Evolutionary conservation across 2,888 invertebrate genomes (phyloP), one percentile per base, ranked within the genome.

Genomic region (Zhuqinia jingwanae): DNA sequence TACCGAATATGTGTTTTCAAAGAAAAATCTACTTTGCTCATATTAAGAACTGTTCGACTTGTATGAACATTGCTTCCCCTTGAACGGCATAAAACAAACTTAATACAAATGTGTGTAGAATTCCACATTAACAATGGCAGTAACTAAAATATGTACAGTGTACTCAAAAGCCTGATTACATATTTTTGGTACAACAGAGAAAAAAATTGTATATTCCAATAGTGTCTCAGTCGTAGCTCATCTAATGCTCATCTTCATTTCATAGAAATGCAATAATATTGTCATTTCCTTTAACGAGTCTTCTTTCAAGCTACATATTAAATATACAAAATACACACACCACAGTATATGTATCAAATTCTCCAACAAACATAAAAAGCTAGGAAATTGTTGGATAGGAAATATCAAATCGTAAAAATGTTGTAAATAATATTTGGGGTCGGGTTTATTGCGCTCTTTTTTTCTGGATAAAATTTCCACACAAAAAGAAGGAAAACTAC

Each of bases 191-290:
- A 13, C n/a, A 30, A n/a, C 1, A n/a, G 6, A 3, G 8, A 56
- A 75, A 3, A 30, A 75, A n/a, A 50, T 75, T 56, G 30, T 36
- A 56, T 75, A 75, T 75, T 45, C 75, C 30, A 42, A 30, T 75
- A 56, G 13, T 56, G 56, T 56, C 20, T 20, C 11, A 56, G 30
- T 30, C 56, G 75, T 75, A 75, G 56, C 75, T 75, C 75, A 75
- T 75, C 56, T 56, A n/a, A n/a, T n/a, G n/a, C n/a, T n/a, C n/a
- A n/a, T n/a, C n/a, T n/a, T 75, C 53, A 27, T 60, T 60, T n/a
- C 36, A 22, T 56, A 75, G 56, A 56, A 56, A 56, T 75, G 75
- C 36, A 56, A n/a, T n/a, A n/a, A 56, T 75, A 36, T 56, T 75
- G 36, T 17, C n/a, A 13, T 75, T 53, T 75, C 36, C 53, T 75